These are phyloP conservation scores for Globodera ellingtonae DNA, from an alignment of 1,140 invertebrate species.

Conservation along the genomic window DNA sequence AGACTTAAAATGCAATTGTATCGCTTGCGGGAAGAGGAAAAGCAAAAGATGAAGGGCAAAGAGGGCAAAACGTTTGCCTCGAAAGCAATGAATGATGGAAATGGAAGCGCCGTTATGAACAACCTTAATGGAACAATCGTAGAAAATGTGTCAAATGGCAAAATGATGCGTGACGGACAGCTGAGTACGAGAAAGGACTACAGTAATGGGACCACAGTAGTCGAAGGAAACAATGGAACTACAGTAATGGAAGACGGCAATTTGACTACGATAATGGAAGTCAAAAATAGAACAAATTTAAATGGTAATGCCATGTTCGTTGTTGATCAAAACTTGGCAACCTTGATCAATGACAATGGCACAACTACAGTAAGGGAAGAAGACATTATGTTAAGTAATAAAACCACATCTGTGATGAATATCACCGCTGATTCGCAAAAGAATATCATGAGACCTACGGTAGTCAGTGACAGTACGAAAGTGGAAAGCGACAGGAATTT, in stretches of 20 bases:
- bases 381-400: not conserved
- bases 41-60: not conserved
- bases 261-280: not conserved
- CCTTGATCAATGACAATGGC: not conserved
- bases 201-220: not conserved
- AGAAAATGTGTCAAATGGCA: not conserved
- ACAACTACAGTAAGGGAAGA: not conserved
- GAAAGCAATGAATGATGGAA: too few species aligned
- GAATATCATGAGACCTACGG: too few species aligned
- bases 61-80: not conserved
- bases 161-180: not conserved
- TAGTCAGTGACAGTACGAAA: too few species aligned
- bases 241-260: not conserved
- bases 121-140: too few species aligned
- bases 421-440: too few species aligned
- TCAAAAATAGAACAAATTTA: not conserved
- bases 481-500: too few species aligned
- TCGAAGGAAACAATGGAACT: not conserved
- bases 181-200: not conserved
- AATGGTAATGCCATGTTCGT: not conserved
- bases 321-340: not conserved
- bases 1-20: conserved; percentile 25
- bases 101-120: too few species aligned
- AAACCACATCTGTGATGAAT: not conserved
- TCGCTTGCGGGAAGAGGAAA: conserved; percentile 12